Evolutionary conservation across 2,797 vertebrate genomes (phyloP).

Genomic region (Hippocampus kuda): DNA sequence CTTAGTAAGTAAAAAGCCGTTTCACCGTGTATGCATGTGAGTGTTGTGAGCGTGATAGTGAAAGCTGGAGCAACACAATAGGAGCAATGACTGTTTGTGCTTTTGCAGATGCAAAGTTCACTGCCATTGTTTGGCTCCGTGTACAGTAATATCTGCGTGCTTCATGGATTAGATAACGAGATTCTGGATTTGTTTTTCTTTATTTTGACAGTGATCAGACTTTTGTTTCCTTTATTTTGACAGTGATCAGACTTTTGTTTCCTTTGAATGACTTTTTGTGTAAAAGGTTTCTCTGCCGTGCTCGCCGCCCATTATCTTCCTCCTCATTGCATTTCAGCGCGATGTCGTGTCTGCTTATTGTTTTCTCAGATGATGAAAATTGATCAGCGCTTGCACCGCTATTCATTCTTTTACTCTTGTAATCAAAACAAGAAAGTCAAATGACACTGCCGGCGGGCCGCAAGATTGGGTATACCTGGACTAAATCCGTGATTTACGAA

Average conservation of each 20-base stretch:
- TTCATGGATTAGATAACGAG: conserved; percentile 9
- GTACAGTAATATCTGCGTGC: neutral
- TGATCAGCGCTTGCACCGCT: conserved; percentile 20
- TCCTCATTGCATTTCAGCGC: neutral
- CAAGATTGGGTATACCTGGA: neutral
- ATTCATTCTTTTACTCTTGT: conserved; percentile 16
- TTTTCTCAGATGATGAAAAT: conserved; percentile 38
- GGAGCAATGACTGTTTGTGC: neutral
- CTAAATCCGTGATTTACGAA: neutral
- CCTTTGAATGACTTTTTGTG: neutral
- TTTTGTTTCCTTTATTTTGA: conserved; percentile 3
- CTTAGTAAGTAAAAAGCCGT: conserved; percentile 61
- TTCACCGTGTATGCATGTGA: conserved; percentile 45
- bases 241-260: neutral
- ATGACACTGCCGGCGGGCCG: neutral
- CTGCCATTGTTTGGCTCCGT: neutral
- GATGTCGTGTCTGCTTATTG: neutral
- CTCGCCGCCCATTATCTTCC: neutral
- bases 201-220: neutral
- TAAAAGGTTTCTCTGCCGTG: neutral
- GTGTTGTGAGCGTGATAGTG: conserved; percentile 29
- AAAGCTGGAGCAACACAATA: conserved; percentile 11
- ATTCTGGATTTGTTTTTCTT: conserved; percentile 6
- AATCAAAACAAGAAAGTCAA: neutral
- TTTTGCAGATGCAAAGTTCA: neutral